Evolutionary conservation across 2,888 invertebrate species (phyloP), one percentile per base, ranked within the genome.

Genomic region (Anorthoa munda): DNA sequence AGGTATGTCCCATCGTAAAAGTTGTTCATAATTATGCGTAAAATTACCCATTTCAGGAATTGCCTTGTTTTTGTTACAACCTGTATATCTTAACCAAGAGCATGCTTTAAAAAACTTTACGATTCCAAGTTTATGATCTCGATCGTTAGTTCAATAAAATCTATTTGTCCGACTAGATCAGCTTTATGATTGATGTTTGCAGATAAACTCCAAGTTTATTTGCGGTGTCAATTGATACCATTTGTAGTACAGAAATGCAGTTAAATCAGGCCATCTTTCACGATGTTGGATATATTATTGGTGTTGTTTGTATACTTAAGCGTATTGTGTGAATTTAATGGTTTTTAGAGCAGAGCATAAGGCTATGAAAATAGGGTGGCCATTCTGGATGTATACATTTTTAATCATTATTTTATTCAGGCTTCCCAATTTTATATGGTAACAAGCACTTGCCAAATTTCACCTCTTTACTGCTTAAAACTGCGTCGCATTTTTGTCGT

Each of bases 141-240:
- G 18, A 63, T 75, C 66, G 65, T 69, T 66, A 69, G 51, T 45
- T 69, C 51, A 75, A 81, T 71, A 73, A 74, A 72, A 81, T 61
- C 23, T 18, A 66, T 81, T 70, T 70, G 67, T 50, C 75, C 58
- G 15, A 26, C 7, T 75, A 50, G 13, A 66, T 58, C 59, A 63
- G 63, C 31, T 77, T 72, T 61, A 76, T 66, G 69, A 75, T 58
- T 21, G 58, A 79, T 72, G 66, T 60, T 60, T 72, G 51, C 26
- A 58, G 12, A 46, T 70, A 70, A 58, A 67, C 53, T 61, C 46
- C 7, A 55, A 59, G 76, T 63, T 59, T 77, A 73, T 70, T 72
- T 58, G 55, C 55, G 4, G 56, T 70, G 55, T 70, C 82, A 60
- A 77, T 73, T 67, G 55, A 45, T 64, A 46, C 31, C 23, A 55